These are phyloP conservation scores for Festucalex cinctus DNA, from an alignment of 2,113 vertebrate species.

Conservation along the genomic window DNA sequence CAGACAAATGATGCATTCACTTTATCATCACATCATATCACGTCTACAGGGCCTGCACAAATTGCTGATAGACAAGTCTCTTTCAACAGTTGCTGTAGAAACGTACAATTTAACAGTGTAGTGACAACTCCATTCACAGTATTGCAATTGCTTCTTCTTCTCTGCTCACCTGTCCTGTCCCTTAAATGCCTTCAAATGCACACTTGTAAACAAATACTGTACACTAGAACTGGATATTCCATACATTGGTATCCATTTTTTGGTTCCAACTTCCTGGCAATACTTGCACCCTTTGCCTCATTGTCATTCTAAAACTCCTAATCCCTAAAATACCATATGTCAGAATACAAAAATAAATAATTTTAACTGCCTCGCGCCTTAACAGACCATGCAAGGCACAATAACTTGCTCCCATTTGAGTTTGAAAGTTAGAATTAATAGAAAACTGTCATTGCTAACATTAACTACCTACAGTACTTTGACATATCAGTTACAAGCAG, in stretches of 20 bases:
- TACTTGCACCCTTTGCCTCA: not conserved
- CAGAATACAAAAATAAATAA: not conserved
- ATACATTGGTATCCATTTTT: not conserved
- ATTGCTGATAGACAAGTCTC: not conserved
- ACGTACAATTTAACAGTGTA: constrained; percentile 2
- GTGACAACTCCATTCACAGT: constrained; percentile 2
- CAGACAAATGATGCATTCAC: not conserved
- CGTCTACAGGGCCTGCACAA: not conserved
- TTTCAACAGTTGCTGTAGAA: constrained; percentile 11
- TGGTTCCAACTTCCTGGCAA: not conserved
- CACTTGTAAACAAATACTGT: not conserved
- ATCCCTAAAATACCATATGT: not conserved
- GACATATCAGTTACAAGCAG: not conserved
- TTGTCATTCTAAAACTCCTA: not conserved
- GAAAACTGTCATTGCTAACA: not conserved
- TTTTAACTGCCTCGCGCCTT: no score
- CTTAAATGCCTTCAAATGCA: not conserved
- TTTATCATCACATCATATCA: not conserved
- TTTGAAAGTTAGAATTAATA: not conserved
- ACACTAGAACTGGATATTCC: not conserved
- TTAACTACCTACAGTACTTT: not conserved
- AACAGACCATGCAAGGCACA: not conserved
- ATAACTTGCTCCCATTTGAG: not conserved
- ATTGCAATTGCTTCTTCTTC: not conserved
- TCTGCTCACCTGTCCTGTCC: not conserved